Percentiles rank a stretch among this genome's conserved stretches.
phyloP scores from a whole-genome alignment of 2,113 vertebrate species.

The Lynx canadensis region DNA sequence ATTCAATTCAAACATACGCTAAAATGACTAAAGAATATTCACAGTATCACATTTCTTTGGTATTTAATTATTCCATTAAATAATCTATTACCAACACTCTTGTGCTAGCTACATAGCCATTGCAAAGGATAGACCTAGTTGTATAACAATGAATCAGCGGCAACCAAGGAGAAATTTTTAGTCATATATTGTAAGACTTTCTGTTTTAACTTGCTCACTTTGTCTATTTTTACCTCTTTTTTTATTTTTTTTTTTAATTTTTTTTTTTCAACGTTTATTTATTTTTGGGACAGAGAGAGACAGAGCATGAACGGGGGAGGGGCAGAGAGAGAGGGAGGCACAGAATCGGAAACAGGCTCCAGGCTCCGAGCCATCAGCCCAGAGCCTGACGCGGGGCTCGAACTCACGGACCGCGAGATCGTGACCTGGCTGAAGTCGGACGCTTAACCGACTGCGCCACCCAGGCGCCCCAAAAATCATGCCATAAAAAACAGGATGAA shows the following conservation, averaged over 20 bases:
- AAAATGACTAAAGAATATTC: background rate
- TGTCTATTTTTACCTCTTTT: background rate
- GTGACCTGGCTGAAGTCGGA: too few relatives aligned
- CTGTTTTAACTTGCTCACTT: constrained; percentile 9
- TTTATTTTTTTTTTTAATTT: too few relatives aligned
- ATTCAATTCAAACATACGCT: background rate
- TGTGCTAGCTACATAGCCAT: background rate
- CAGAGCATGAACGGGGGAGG: too few relatives aligned
- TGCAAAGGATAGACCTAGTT: background rate
- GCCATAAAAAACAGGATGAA: background rate
- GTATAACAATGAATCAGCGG: background rate
- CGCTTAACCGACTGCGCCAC: too few relatives aligned
- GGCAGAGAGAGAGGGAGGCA: too few relatives aligned
- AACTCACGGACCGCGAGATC: too few relatives aligned
- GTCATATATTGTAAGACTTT: background rate
- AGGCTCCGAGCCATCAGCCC: too few relatives aligned
- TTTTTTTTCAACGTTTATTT: too few relatives aligned
- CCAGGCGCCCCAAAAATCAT: too few relatives aligned
- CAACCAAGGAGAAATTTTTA: background rate
- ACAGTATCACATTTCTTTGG: background rate
- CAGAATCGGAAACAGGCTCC: too few relatives aligned
- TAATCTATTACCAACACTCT: background rate
- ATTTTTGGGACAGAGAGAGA: too few relatives aligned
- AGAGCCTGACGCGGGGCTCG: too few relatives aligned
- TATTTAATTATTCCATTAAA: constrained; percentile 16